Percentiles rank a stretch among this genome's conserved stretches.
Evolutionary conservation across 2,888 invertebrate genomes (phyloP).

Genomic region (Chymomyza caudatula): DNA sequence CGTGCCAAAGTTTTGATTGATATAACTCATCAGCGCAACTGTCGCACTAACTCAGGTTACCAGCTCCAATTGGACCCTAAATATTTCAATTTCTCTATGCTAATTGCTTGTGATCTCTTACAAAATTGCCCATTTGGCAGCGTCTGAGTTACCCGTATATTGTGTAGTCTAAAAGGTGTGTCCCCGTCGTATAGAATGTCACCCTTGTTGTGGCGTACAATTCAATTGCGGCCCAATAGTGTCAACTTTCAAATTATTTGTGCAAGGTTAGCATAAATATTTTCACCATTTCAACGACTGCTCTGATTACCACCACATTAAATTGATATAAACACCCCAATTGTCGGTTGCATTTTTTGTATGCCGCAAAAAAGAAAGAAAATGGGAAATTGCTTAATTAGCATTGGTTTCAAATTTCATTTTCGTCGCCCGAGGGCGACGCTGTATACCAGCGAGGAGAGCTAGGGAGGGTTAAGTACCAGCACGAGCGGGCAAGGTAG

Average conservation of each 20-base stretch:
- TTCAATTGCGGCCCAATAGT: constrained; percentile 52
- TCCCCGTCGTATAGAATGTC: constrained; percentile 18
- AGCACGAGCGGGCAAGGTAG: background rate
- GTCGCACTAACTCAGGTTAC: constrained; percentile 52
- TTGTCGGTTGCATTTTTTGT: constrained; percentile 36
- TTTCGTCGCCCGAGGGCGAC: background rate
- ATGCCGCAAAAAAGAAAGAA: constrained; percentile 14
- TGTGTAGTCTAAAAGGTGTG: constrained; percentile 38
- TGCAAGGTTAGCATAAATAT: constrained; percentile 39
- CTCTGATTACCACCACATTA: constrained; percentile 59
- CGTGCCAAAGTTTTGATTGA: constrained; percentile 11
- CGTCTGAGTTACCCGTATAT: constrained; percentile 29
- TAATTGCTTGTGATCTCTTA: constrained; percentile 62
- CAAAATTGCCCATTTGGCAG: constrained; percentile 44
- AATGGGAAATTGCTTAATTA: constrained; percentile 58
- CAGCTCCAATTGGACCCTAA: constrained; percentile 6
- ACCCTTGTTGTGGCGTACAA: constrained; percentile 23
- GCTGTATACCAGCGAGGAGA: background rate
- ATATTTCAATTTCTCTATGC: constrained; percentile 37
- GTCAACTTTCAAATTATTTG: constrained; percentile 68
- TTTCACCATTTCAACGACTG: constrained; percentile 29
- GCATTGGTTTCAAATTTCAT: constrained; percentile 42
- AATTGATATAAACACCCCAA: constrained; percentile 61
- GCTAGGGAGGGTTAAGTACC: background rate
- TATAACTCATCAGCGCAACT: constrained; percentile 37